These are phyloP conservation scores for Lerema accius DNA, from an alignment of 1,140 invertebrate genomes.

Conservation along the genomic window DNA sequence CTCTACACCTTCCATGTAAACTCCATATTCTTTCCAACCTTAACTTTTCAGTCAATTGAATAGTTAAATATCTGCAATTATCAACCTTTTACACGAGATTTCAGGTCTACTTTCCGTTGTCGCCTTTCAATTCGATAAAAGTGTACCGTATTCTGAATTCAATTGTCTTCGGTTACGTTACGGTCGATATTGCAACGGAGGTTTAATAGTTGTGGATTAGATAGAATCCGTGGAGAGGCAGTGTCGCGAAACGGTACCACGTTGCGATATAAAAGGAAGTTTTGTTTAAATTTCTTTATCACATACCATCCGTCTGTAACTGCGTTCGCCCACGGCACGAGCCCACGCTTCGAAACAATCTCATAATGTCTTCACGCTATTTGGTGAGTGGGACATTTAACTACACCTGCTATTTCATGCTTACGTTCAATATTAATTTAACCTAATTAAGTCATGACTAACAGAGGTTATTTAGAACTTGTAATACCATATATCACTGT, in stretches of 20 bases:
- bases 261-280: conserved; percentile 81
- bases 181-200: conserved; percentile 24
- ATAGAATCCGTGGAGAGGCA: conserved; percentile 61
- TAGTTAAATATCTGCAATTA: conserved; percentile 32
- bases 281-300: conserved; percentile 79
- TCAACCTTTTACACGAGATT: conserved; percentile 35
- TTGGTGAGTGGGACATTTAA: conserved; percentile 64
- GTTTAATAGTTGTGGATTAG: conserved; percentile 40
- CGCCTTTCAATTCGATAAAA: conserved; percentile 27
- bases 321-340: conserved; percentile 52
- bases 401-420: not conserved
- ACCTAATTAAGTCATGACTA: no score
- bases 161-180: conserved; percentile 16
- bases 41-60: conserved; percentile 4
- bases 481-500: no score
- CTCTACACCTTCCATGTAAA: conserved; percentile 33
- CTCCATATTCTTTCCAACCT: conserved; percentile 38
- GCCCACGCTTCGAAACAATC: conserved; percentile 33
- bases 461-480: no score
- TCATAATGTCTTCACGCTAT: conserved; percentile 66
- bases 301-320: conserved; percentile 62
- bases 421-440: not conserved
- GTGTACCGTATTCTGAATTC: conserved; percentile 31
- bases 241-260: conserved; percentile 78
- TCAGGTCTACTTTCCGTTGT: conserved; percentile 41